Conservation (phyloP, 1,140 invertebrate species). For the Sipha flava region DNA sequence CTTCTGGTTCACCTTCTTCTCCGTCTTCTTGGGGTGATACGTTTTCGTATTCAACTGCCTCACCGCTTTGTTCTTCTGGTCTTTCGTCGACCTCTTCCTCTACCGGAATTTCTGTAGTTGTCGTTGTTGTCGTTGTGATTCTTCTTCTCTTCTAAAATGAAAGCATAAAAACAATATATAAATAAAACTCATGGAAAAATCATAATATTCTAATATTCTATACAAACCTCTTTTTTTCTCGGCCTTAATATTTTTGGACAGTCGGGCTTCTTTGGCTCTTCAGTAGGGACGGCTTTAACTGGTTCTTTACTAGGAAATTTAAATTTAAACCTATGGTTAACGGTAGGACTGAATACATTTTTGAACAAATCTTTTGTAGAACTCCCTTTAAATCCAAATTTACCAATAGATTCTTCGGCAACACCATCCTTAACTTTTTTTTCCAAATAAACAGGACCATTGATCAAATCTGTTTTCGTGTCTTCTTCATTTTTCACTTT, state of each 20-base stretch:
- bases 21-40: not conserved
- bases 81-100: not conserved
- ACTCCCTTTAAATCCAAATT: conserved; percentile 18
- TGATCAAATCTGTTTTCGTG: not conserved
- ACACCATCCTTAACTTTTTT: not conserved
- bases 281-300: not conserved
- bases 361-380: not conserved
- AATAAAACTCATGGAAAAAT: not conserved
- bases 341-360: not conserved
- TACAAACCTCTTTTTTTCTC: not conserved
- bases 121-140: not conserved
- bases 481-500: conserved; percentile 22
- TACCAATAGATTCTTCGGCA: not conserved
- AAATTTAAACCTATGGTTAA: not conserved
- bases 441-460: conserved; percentile 8
- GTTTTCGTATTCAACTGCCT: not conserved
- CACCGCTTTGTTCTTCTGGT: conserved; percentile 5
- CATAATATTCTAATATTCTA: not conserved
- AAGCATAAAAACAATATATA: not conserved
- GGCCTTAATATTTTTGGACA: not conserved
- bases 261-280: not conserved
- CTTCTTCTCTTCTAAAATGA: not conserved
- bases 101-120: conserved; percentile 20
- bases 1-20: not conserved
- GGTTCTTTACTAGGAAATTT: not conserved